Conservation (phyloP, 2,113 vertebrate genomes). For the Microcebus griseorufus region DNA sequence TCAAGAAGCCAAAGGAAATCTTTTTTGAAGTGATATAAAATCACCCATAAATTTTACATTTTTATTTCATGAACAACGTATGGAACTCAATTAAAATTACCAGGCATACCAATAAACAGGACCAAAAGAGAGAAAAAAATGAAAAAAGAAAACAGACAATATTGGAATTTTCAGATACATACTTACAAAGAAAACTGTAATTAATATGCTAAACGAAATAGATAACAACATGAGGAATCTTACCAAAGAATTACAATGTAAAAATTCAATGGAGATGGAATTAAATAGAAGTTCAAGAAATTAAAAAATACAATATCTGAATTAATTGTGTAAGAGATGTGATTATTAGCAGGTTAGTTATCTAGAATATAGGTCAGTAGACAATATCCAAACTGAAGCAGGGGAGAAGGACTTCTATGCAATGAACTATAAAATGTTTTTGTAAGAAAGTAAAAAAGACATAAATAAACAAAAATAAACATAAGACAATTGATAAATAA, state of each 20-base stretch:
- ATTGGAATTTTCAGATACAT: background rate
- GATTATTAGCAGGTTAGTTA: background rate
- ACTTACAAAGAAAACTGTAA: background rate
- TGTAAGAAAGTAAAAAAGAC: background rate
- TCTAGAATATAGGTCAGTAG: background rate
- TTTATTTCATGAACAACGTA: background rate
- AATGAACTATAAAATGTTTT: background rate
- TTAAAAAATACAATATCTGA: background rate
- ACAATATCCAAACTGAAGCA: background rate
- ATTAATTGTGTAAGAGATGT: background rate
- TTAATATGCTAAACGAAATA: background rate
- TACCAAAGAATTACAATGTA: background rate
- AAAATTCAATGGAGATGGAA: background rate
- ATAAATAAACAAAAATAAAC: background rate
- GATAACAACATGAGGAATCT: background rate
- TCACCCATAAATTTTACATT: background rate
- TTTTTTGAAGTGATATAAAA: background rate
- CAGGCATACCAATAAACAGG: background rate
- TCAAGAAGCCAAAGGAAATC: background rate
- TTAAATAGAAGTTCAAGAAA: background rate
- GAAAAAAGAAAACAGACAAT: background rate
- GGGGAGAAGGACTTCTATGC: background rate
- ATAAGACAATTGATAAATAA: background rate
- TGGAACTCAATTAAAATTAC: background rate
- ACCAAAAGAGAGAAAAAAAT: background rate